Evolutionary conservation across 53 echinoderm and acorn worm genomes (phyloP).

Genomic region (Luidia sarsii): DNA sequence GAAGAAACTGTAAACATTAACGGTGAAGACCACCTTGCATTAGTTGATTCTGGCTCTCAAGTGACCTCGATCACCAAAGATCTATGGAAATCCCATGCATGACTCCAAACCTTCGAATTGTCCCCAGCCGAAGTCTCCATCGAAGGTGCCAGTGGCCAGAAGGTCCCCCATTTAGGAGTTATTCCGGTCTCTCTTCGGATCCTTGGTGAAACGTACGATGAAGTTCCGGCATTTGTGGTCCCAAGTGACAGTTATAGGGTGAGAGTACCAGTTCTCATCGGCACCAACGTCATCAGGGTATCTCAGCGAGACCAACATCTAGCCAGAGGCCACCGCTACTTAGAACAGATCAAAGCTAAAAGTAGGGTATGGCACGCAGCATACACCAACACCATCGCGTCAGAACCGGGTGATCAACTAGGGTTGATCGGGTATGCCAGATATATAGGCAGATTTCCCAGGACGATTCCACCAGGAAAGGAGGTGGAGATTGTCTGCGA

Average conservation of each 20-base stretch:
- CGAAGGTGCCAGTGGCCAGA: slow-evolving; percentile 27
- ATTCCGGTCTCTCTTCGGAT: background rate
- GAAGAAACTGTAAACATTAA: slow-evolving; percentile 1
- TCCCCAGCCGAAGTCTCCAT: slow-evolving; percentile 1
- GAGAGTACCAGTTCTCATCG: slow-evolving; percentile 32
- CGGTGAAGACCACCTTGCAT: background rate
- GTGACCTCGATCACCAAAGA: slow-evolving; percentile 30
- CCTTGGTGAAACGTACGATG: background rate
- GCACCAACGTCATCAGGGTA: slow-evolving; percentile 41
- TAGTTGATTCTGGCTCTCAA: slow-evolving; percentile 52
- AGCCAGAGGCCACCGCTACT: background rate
- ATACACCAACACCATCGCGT: background rate
- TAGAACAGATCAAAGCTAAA: background rate
- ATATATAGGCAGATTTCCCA: background rate
- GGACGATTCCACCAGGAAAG: background rate
- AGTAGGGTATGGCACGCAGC: slow-evolving; percentile 23
- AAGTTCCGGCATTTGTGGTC: slow-evolving; percentile 10
- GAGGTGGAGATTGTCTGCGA: slow-evolving; percentile 10
- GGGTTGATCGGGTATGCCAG: background rate
- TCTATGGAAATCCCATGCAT: slow-evolving; percentile 24
- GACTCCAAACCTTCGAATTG: background rate
- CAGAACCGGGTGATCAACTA: background rate
- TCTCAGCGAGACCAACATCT: background rate
- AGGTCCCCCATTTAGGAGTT: slow-evolving; percentile 25
- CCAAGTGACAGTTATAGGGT: slow-evolving; percentile 1